Evolutionary conservation across 1,140 invertebrate genomes (phyloP), one percentile per base, ranked within the genome.

Genomic region (Solenopsis fugax): DNA sequence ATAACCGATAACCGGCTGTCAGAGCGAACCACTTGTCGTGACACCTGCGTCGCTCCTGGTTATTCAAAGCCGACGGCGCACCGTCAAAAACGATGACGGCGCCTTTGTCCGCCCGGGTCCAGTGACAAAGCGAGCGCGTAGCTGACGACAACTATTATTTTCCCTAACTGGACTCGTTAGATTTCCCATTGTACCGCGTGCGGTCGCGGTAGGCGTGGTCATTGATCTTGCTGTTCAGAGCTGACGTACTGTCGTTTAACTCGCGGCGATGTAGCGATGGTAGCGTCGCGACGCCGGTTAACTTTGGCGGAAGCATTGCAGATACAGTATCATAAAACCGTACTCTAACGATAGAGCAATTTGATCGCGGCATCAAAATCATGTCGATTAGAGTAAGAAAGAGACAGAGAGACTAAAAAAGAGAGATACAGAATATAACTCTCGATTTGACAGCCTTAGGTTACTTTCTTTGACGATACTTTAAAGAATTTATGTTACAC

Each of bases 1-100:
- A 93, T 94, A 94, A 92, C 91, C 91, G 92, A 93, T 93, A 93
- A 93, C 88, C 86, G 88, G 58, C 89, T 93, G 92, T 94, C 92
- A 90, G 85, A 92, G 89, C 91, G 81, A 86, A 93, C 93, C 93
- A 93, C 93, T 94, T 92, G 92, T 93, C 82, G 89, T 84, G 86
- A 93, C 92, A 92, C 90, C 90, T 90, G 89, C 85, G 90, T 89
- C 89, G 87, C 87, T 89, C 75, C 69, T 87, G 89, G 88, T 87
- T 92, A 91, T 93, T 93, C 91, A 88, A 78, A 90, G 84, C 91
- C 93, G 93, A 93, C 92, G 92, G 91, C 71, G 81, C 86, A 92
- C 64, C 87, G 92, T 93, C 93, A 93, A 92, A 94, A 93, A 91
- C 89, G 90, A 86, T 93, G 93, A 93, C 92, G 88, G 89, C 90